A percentile compares a stretch with the other conserved stretches of the same genome.
These are phyloP conservation scores for Cryptocheilus praepositus DNA, from an alignment of 2,888 invertebrate genomes.

Conservation along the genomic window DNA sequence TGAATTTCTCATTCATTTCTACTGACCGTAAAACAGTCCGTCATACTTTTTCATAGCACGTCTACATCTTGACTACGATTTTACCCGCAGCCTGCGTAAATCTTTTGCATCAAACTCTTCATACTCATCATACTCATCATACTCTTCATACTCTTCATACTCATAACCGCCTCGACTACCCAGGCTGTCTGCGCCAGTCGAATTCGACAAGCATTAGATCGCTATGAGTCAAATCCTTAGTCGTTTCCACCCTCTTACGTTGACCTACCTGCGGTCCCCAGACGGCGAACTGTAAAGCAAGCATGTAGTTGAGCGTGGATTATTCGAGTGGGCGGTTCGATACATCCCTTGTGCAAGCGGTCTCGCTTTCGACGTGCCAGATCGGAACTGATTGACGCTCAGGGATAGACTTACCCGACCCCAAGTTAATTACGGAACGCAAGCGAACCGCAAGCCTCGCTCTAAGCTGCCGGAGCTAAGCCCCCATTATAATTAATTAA, in stretches of 20 bases:
- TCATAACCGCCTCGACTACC: no score
- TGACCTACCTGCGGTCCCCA: conserved; percentile 21
- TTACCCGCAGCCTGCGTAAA: no score
- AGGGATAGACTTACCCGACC: conserved; percentile 46
- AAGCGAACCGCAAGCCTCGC: conserved; percentile 45
- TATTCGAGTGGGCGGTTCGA: conserved; percentile 34
- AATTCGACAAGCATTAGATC: no score
- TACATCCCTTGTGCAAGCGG: conserved; percentile 33
- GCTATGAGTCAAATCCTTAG: no score
- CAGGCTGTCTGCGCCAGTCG: no score
- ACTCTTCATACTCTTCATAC: no score
- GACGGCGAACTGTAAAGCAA: conserved; percentile 5
- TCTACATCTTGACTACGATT: no score
- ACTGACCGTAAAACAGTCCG: no score
- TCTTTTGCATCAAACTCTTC: no score
- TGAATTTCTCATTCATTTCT: no score
- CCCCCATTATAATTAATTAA: conserved; percentile 62
- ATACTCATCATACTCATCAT: no score
- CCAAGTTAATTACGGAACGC: conserved; percentile 57
- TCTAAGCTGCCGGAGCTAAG: conserved; percentile 41
- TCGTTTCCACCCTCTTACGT: conserved; percentile 10
- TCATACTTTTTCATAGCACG: no score
- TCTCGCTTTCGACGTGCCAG: conserved; percentile 47
- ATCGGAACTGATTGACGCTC: conserved; percentile 58
- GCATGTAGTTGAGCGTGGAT: conserved; percentile 27